phyloP scores from a whole-genome alignment of 2,113 vertebrate species.

The Psephotus haematonotus region DNA sequence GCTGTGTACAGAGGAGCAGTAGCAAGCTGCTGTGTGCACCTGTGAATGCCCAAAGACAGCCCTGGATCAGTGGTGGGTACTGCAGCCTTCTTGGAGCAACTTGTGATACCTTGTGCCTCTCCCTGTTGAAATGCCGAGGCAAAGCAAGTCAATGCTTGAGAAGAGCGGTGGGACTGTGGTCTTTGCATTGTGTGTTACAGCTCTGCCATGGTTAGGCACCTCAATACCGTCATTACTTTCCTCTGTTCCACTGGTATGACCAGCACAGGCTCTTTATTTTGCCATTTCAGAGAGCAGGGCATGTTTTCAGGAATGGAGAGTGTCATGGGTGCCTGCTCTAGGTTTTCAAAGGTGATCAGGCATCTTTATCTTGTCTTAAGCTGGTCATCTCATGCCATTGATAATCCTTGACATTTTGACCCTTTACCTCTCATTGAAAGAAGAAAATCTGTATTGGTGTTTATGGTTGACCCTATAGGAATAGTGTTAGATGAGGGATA shows the following conservation, averaged over 20 bases:
- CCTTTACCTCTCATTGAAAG: not conserved
- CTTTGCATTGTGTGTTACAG: not conserved
- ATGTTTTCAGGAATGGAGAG: not conserved
- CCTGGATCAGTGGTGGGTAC: not conserved
- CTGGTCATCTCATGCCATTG: not conserved
- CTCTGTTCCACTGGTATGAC: not conserved
- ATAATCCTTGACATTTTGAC: not conserved
- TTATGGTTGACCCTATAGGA: not conserved
- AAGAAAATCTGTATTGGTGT: not conserved
- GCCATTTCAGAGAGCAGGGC: not conserved
- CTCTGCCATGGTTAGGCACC: not conserved
- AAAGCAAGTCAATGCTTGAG: not conserved
- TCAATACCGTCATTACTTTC: not conserved
- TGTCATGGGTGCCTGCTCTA: not conserved
- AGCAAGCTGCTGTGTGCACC: not conserved
- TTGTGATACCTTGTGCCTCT: constrained; percentile 5
- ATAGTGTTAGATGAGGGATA: not conserved
- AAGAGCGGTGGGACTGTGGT: not conserved
- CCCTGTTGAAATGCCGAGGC: not conserved
- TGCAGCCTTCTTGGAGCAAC: constrained; percentile 11
- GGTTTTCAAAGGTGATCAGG: not conserved
- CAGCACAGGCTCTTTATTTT: not conserved
- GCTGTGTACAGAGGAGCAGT: not conserved
- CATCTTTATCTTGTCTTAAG: not conserved
- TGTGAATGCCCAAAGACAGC: not conserved